Evolutionary conservation across 2,888 invertebrate genomes (phyloP).

Genomic region (Bugula neritina): DNA sequence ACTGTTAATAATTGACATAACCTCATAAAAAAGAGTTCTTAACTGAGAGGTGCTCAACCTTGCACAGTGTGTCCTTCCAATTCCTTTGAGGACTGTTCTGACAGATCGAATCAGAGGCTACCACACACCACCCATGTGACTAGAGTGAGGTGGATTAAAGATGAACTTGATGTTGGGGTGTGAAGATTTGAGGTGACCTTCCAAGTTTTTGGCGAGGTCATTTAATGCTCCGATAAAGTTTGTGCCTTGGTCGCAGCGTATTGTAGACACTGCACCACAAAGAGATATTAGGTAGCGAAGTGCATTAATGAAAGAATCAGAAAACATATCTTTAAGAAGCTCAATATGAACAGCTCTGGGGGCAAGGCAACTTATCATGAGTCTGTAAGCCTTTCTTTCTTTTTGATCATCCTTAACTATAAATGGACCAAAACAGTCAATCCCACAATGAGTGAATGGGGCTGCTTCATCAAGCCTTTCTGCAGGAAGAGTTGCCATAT

Average conservation of each 20-base stretch:
- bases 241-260: slow-evolving; percentile 28
- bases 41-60: slow-evolving; percentile 11
- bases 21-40: slow-evolving; percentile 13
- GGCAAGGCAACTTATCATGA: slow-evolving; percentile 2
- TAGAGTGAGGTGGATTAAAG: slow-evolving; percentile 3
- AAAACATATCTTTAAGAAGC: slow-evolving; percentile 26
- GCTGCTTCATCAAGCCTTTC: slow-evolving; percentile 15
- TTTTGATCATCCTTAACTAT: slow-evolving; percentile 20
- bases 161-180: slow-evolving; percentile 20
- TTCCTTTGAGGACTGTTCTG: slow-evolving; percentile 3
- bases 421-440: slow-evolving; percentile 24
- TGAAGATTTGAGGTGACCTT: neutral
- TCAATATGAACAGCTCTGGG: slow-evolving; percentile 29
- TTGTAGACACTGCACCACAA: slow-evolving; percentile 22
- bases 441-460: slow-evolving; percentile 18
- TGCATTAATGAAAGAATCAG: slow-evolving; percentile 29
- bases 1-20: slow-evolving; percentile 19
- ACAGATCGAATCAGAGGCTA: slow-evolving; percentile 1
- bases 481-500: slow-evolving; percentile 16
- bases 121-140: neutral
- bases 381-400: slow-evolving; percentile 17
- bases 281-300: slow-evolving; percentile 27
- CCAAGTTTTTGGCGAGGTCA: slow-evolving; percentile 20
- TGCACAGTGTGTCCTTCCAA: neutral
- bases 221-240: slow-evolving; percentile 29